phyloP scores from a whole-genome alignment of 2,797 vertebrate species.

The Peromyscus attwateri region DNA sequence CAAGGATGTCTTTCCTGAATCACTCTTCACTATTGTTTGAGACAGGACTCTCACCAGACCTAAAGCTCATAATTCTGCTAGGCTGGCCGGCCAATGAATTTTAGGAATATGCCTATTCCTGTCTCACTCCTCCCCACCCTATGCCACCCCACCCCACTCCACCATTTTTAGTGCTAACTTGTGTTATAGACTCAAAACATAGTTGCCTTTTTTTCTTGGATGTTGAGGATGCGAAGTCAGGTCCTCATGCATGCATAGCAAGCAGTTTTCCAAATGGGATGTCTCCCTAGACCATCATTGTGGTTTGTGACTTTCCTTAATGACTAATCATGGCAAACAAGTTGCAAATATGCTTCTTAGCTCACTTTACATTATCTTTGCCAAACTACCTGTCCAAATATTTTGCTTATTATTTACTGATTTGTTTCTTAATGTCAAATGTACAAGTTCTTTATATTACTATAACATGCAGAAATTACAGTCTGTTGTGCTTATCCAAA shows the following conservation, averaged over 20 bases:
- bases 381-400: slow-evolving; percentile 12
- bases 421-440: neutral
- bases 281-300: no score
- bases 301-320: neutral
- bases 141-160: accelerated
- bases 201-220: neutral
- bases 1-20: neutral
- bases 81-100: neutral
- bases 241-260: neutral
- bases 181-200: neutral
- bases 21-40: neutral
- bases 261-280: neutral
- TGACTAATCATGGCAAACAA: neutral
- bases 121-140: neutral
- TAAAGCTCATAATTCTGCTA: neutral
- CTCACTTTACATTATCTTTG: neutral
- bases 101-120: neutral
- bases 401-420: neutral
- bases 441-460: neutral
- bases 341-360: neutral
- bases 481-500: neutral
- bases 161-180: neutral
- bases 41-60: neutral
- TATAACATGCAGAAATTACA: neutral
- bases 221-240: neutral